A percentile compares a stretch with the other conserved stretches of the same genome.
phyloP scores from a whole-genome alignment of 2,888 invertebrate genomes.

The Cerceris rybyensis region DNA sequence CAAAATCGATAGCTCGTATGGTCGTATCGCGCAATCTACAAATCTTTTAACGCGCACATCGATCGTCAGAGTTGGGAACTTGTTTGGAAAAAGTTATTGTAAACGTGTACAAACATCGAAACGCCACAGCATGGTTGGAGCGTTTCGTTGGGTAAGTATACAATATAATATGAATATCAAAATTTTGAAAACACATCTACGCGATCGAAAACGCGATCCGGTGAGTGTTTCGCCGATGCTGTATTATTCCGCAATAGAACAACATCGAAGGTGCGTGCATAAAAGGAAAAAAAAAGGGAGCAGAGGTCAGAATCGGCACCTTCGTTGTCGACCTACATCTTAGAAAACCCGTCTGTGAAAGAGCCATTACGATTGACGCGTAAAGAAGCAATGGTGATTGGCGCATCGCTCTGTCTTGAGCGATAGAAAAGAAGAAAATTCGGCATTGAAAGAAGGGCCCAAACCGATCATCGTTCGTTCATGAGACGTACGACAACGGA shows the following conservation, averaged over 20 bases:
- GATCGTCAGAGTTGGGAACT: conserved; percentile 29
- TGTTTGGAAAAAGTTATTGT: conserved; percentile 42
- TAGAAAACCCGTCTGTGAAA: conserved; percentile 25
- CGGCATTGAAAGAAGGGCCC: conserved; percentile 1
- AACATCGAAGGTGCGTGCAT: conserved; percentile 14
- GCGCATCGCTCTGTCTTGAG: conserved; percentile 24
- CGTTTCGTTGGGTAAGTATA: conserved; percentile 49
- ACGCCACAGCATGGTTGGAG: conserved; percentile 25
- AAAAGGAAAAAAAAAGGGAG: conserved; percentile 11
- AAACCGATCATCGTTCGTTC: too few species aligned
- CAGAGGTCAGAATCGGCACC: conserved; percentile 15
- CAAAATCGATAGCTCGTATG: neutral
- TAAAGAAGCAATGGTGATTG: conserved; percentile 29
- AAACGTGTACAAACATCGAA: conserved; percentile 61
- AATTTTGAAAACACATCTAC: conserved; percentile 64
- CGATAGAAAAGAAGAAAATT: conserved; percentile 4
- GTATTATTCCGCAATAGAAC: neutral
- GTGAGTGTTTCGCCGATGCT: neutral
- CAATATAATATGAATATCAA: conserved; percentile 62
- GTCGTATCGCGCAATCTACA: neutral
- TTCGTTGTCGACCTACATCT: conserved; percentile 17
- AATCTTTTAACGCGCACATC: conserved; percentile 7
- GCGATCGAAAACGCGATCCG: conserved; percentile 34
- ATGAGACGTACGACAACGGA: too few species aligned
- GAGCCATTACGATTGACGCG: conserved; percentile 19